Conservation (phyloP, 2,888 invertebrate species). For the Drosophila multiciliata region DNA sequence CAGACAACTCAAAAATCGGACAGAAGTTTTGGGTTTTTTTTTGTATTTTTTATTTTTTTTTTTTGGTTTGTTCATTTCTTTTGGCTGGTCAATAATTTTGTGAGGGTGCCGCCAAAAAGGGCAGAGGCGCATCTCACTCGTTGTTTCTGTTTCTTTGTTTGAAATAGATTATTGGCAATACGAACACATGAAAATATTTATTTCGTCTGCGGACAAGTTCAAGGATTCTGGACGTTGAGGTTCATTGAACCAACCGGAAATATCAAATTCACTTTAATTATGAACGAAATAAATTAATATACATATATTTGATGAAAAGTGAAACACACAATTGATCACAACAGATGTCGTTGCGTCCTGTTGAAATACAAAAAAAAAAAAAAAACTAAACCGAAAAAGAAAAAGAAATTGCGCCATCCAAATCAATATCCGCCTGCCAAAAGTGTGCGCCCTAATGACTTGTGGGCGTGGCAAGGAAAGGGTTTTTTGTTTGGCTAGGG, state of each 20-base stretch:
- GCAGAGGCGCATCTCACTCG: slow-evolving; percentile 51
- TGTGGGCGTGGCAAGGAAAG: slow-evolving; percentile 56
- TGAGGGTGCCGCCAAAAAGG: slow-evolving; percentile 83
- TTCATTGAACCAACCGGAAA: slow-evolving; percentile 82
- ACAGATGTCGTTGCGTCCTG: slow-evolving; percentile 61
- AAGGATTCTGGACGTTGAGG: slow-evolving; percentile 74
- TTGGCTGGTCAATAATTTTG: slow-evolving; percentile 82
- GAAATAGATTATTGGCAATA: slow-evolving; percentile 80
- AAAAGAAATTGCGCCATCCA: slow-evolving; percentile 50
- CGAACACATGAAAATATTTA: slow-evolving; percentile 61
- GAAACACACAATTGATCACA: slow-evolving; percentile 75
- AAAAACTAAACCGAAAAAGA: slow-evolving; percentile 9
- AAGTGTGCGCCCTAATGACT: slow-evolving; percentile 75
- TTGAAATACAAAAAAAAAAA: background rate
- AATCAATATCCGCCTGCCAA: slow-evolving; percentile 79
- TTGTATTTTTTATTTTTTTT: slow-evolving; percentile 18
- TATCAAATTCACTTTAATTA: slow-evolving; percentile 82
- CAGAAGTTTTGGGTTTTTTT: slow-evolving; percentile 33
- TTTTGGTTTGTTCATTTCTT: slow-evolving; percentile 40
- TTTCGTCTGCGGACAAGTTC: slow-evolving; percentile 71
- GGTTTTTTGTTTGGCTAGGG: slow-evolving; percentile 35
- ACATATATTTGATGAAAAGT: slow-evolving; percentile 69
- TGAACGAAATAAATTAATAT: slow-evolving; percentile 74
- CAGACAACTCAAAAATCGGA: slow-evolving; percentile 66
- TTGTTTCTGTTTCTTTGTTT: slow-evolving; percentile 55